phyloP scores from a whole-genome alignment of 2,888 invertebrate species.

The Meteorus colon region DNA sequence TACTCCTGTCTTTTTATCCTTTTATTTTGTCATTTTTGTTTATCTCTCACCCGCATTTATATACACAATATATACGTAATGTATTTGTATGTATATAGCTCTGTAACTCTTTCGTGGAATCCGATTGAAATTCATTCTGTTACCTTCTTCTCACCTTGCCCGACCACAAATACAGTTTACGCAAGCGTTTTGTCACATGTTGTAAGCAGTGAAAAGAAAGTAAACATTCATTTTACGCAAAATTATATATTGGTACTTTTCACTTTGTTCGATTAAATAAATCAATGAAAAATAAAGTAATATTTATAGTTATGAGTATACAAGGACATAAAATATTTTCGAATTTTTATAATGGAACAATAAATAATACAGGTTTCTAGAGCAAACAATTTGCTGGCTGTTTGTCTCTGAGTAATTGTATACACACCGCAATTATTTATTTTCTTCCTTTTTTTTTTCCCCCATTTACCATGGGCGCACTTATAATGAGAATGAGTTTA shows the following conservation, averaged over 20 bases:
- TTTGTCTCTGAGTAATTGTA: slow-evolving; percentile 39
- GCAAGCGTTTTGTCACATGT: slow-evolving; percentile 39
- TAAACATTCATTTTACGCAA: slow-evolving; percentile 25
- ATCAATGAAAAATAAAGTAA: slow-evolving; percentile 7
- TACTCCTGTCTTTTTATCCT: slow-evolving; percentile 18
- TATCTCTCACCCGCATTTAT: slow-evolving; percentile 26
- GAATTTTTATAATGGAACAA: not conserved
- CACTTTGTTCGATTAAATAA: not conserved
- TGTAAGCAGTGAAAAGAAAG: slow-evolving; percentile 33
- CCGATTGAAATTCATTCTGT: slow-evolving; percentile 38
- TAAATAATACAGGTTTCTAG: slow-evolving; percentile 18
- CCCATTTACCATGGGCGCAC: not conserved
- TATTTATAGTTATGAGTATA: not conserved
- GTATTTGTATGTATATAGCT: not conserved
- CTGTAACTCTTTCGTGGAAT: slow-evolving; percentile 38
- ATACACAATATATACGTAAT: not conserved
- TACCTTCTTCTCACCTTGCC: not conserved
- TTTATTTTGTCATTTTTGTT: slow-evolving; percentile 16
- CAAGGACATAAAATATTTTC: not conserved
- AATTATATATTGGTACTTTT: slow-evolving; percentile 12
- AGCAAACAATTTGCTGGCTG: slow-evolving; percentile 29
- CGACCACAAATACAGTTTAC: slow-evolving; percentile 21
- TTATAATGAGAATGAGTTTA: slow-evolving; percentile 20
- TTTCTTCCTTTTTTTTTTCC: not conserved
- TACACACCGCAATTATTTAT: slow-evolving; percentile 42